These are phyloP conservation scores for Poecilia gillii DNA, from an alignment of 2,797 vertebrate species.

Conservation along the genomic window DNA sequence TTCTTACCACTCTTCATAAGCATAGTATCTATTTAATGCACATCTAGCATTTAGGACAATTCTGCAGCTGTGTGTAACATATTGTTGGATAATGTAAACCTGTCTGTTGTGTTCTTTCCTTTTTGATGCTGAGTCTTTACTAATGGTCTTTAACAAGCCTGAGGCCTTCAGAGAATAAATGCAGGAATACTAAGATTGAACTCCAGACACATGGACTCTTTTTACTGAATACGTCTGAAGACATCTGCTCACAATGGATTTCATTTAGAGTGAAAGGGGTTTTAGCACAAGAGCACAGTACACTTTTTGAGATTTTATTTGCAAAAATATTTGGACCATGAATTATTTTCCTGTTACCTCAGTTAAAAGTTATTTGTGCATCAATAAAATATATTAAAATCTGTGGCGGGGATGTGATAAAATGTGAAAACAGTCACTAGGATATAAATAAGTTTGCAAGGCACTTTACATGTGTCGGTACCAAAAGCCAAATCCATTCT, in stretches of 20 bases:
- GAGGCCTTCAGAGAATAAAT: not conserved
- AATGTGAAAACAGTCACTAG: not conserved
- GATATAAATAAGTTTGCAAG: not conserved
- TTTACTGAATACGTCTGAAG: not conserved
- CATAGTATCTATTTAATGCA: not conserved
- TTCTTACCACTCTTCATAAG: not conserved
- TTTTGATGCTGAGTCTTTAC: too few relatives aligned
- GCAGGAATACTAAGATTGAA: not conserved
- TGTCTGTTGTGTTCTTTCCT: not conserved
- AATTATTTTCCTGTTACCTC: not conserved
- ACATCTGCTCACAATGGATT: not conserved
- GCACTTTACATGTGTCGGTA: slow-evolving; percentile 11
- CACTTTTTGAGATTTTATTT: not conserved
- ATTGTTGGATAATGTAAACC: not conserved
- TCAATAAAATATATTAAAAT: not conserved
- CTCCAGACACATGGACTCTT: not conserved
- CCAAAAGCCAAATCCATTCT: slow-evolving; percentile 39
- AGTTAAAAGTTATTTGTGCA: not conserved
- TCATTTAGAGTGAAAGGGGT: not conserved
- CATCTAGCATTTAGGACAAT: not conserved
- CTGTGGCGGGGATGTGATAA: not conserved
- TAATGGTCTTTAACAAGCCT: not conserved
- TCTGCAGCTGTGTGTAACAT: not conserved
- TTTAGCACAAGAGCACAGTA: not conserved
- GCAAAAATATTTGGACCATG: not conserved